Conservation (phyloP, 1,140 invertebrate species). For the Aphelinus certus region DNA sequence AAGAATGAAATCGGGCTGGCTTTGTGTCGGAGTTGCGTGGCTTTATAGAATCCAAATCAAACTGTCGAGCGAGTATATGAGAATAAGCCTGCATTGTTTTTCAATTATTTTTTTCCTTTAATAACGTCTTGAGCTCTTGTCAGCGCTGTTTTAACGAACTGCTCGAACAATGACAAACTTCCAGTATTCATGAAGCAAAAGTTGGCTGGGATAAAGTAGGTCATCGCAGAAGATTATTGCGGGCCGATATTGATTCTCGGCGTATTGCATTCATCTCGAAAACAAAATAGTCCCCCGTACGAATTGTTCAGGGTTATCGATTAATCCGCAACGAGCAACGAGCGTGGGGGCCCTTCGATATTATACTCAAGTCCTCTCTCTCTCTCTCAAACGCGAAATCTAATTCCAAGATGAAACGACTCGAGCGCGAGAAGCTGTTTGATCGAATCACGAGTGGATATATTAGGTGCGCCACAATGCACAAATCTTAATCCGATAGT, state of each 20-base stretch:
- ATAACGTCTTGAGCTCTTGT: neutral
- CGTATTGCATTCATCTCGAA: no score
- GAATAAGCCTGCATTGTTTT: slow-evolving; percentile 21
- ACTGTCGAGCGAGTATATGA: slow-evolving; percentile 18
- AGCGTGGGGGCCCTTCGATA: no score
- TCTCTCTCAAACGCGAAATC: no score
- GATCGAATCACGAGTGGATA: no score
- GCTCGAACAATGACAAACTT: slow-evolving; percentile 12
- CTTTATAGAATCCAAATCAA: slow-evolving; percentile 15
- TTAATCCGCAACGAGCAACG: no score
- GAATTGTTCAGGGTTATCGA: no score
- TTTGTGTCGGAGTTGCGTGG: neutral
- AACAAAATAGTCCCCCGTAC: no score
- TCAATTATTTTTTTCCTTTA: slow-evolving; percentile 31
- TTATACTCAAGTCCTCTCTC: no score
- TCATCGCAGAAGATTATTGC: slow-evolving; percentile 32
- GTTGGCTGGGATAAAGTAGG: slow-evolving; percentile 20
- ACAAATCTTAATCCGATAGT: no score
- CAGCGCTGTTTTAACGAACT: slow-evolving; percentile 12
- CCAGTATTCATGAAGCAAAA: neutral
- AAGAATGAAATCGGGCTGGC: neutral
- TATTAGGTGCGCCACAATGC: no score
- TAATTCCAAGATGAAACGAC: no score
- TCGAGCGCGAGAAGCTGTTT: neutral
- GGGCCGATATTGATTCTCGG: no score